phyloP scores from a whole-genome alignment of 2,888 invertebrate genomes.

The Rhyacophila evoluta region DNA sequence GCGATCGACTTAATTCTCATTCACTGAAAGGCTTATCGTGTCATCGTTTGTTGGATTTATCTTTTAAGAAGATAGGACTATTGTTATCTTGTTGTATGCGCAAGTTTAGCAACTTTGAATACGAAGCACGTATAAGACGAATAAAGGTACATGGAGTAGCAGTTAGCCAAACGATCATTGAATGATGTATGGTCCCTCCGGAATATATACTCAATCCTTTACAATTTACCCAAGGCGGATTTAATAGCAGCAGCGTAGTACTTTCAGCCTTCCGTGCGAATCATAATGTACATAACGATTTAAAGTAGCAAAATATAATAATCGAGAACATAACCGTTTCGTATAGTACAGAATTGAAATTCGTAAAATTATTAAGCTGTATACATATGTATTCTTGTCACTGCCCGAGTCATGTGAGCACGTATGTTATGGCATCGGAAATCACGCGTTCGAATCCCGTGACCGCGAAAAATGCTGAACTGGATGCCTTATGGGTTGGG shows the following conservation, averaged over 20 bases:
- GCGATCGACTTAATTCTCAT: neutral
- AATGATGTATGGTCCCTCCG: constrained; percentile 31
- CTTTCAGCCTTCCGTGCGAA: neutral
- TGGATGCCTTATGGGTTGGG: no score
- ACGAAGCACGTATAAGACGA: constrained; percentile 29
- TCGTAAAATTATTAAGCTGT: no score
- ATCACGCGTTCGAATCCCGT: no score
- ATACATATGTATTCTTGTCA: no score
- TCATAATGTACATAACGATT: neutral
- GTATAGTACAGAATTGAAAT: no score
- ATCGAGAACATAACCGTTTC: no score
- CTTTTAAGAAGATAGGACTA: constrained; percentile 5
- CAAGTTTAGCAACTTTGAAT: neutral
- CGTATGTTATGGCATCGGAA: no score
- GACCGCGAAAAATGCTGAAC: no score
- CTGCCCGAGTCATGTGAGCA: no score
- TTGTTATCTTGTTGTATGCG: constrained; percentile 10
- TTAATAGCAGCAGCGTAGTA: neutral
- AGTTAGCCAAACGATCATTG: constrained; percentile 26
- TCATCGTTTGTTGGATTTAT: constrained; percentile 3
- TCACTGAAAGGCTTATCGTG: neutral
- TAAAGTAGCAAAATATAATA: no score
- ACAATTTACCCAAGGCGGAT: constrained; percentile 14
- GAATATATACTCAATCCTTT: constrained; percentile 6
- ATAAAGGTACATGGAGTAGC: constrained; percentile 26